These are phyloP conservation scores for Nematopogon swammerdamellus DNA, from an alignment of 2,888 invertebrate genomes.

Conservation along the genomic window DNA sequence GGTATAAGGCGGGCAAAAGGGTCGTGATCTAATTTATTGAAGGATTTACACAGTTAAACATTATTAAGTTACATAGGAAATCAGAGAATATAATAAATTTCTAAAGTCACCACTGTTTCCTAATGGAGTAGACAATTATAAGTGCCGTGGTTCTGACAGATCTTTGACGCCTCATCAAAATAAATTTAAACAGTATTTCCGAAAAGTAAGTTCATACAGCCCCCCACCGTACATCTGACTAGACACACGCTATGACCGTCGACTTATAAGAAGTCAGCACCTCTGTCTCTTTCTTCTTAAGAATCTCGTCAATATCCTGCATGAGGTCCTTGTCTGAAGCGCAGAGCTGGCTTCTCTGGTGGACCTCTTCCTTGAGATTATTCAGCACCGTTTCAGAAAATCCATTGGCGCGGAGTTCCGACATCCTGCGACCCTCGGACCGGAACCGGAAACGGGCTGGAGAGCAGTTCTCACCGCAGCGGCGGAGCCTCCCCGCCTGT, in stretches of 20 bases:
- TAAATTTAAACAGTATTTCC: no score
- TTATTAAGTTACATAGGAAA: no score
- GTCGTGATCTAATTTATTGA: no score
- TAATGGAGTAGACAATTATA: no score
- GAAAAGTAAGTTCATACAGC: no score
- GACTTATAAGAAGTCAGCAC: neutral
- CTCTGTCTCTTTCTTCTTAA: neutral
- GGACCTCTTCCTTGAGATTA: neutral
- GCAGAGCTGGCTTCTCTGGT: neutral
- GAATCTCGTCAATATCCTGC: neutral
- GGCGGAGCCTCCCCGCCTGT: slow-evolving; percentile 21
- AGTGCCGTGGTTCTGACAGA: no score
- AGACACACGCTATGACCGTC: neutral
- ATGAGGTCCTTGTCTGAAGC: neutral
- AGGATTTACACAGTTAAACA: no score
- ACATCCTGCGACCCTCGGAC: neutral
- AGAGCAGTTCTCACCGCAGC: neutral
- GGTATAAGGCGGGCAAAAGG: no score
- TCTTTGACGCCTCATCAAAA: no score
- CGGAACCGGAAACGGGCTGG: neutral
- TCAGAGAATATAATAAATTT: no score
- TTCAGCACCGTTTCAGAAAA: neutral
- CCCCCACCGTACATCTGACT: no score
- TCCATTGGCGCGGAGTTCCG: neutral
- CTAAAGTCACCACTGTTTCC: no score